A percentile compares a stretch with the other conserved stretches of the same genome.
These are phyloP conservation scores for Cosmia trapezina DNA, from an alignment of 2,888 invertebrate genomes.

Conservation along the genomic window DNA sequence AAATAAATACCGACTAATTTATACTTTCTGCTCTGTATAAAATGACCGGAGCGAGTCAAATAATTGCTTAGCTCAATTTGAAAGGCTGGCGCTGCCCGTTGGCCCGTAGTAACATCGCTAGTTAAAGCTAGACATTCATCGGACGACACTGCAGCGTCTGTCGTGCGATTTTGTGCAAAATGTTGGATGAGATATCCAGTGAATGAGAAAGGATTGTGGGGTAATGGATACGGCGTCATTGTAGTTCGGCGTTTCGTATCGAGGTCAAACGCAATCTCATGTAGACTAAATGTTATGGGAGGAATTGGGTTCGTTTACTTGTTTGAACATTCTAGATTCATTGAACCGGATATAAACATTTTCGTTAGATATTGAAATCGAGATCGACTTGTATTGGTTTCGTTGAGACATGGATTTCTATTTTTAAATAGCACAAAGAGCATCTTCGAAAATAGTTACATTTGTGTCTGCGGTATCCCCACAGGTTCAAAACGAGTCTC, in stretches of 20 bases:
- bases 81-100: conserved; percentile 55
- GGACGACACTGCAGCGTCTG: conserved; percentile 34
- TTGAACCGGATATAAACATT: conserved; percentile 3
- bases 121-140: conserved; percentile 56
- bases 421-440: conserved; percentile 1
- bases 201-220: conserved; percentile 56
- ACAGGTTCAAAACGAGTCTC: conserved; percentile 8
- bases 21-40: conserved; percentile 46
- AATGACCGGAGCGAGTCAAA: conserved; percentile 60
- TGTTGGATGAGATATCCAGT: conserved; percentile 46
- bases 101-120: conserved; percentile 42
- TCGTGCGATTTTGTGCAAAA: conserved; percentile 52
- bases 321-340: conserved; percentile 26
- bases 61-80: conserved; percentile 67
- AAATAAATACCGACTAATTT: conserved; percentile 58
- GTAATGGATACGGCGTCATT: conserved; percentile 56
- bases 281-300: conserved; percentile 26
- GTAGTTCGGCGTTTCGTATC: conserved; percentile 39
- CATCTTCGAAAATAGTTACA: conserved; percentile 20
- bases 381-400: not conserved
- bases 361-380: not conserved
- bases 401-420: conserved; percentile 1
- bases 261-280: conserved; percentile 50
- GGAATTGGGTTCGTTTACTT: conserved; percentile 19
- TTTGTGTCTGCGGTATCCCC: conserved; percentile 15